Evolutionary conservation across 2,888 invertebrate genomes (phyloP), one percentile per base, ranked within the genome.

Genomic region (Epistrophe grossulariae): DNA sequence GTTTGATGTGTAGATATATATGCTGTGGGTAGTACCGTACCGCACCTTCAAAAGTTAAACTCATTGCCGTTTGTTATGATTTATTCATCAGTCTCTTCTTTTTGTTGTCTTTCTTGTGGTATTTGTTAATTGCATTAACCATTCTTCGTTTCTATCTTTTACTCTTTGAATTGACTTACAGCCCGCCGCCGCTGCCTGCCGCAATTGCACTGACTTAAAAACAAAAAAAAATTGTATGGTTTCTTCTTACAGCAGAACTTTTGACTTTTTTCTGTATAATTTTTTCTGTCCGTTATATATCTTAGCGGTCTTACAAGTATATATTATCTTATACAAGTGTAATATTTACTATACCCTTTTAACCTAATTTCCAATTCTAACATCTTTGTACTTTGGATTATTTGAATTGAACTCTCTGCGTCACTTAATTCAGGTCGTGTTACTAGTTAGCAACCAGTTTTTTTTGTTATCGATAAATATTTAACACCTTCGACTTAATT

Each of bases 61-160:
- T 70, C 70, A 70, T 70, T 70, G 70, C 55, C 70, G 70, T 70
- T 68, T 70, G 70, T 70, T 70, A 55, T 70, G 70, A 70, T 52
- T 70, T 70, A 70, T 70, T 70, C 70, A 55, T 70, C 70, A 40
- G 52, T 24, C 52, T 70, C 55, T 40, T 24, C 35, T 19, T 48
- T 52, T 40, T 70, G 55, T 70, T 28, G 48, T 19, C 68, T 52
- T 52, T 70, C 70, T 68, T 70, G 70, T 70, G 70, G 70, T 55
- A 70, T 70, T 70, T 70, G 70, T 70, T 70, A 70, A 70, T 70
- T 70, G 70, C 70, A 70, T 70, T 70, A 70, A 70, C 70, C 55
- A 52, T 55, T 70, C 38, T 55, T 40, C 38, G 38, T 70, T 52
- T 70, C n/a, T 55, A 24, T 70, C 7, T 48, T 48, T n/a, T 50